phyloP scores from a whole-genome alignment of 2,113 vertebrate species.

The Chionis minor region DNA sequence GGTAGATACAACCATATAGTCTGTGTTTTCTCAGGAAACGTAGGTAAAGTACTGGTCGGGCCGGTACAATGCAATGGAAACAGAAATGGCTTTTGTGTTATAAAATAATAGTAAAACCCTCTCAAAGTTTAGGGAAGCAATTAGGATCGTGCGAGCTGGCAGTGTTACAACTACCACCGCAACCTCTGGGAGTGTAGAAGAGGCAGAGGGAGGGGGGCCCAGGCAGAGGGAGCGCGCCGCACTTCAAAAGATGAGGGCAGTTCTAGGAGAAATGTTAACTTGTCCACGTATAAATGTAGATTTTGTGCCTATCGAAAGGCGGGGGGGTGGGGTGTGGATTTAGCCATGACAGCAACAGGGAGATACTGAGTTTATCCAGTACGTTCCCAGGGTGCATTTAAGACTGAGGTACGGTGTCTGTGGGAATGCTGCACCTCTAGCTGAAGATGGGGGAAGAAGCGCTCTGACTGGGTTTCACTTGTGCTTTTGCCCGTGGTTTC shows the following conservation, averaged over 20 bases:
- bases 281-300: background rate
- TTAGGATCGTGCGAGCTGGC: rapidly evolving
- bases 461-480: background rate
- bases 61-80: background rate
- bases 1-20: background rate
- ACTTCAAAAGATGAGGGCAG: background rate
- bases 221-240: background rate
- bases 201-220: background rate
- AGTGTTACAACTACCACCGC: rapidly evolving
- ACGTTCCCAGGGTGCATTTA: background rate
- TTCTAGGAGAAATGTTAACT: background rate
- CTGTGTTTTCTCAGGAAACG: background rate
- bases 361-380: background rate
- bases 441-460: background rate
- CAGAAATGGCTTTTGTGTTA: background rate
- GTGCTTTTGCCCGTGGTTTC: background rate
- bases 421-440: background rate
- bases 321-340: rapidly evolving
- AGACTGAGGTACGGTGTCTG: rapidly evolving
- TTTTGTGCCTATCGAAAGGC: background rate
- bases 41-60: background rate
- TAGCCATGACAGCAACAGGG: background rate
- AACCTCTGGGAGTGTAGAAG: background rate
- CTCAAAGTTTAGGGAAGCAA: background rate
- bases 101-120: background rate